Conservation (phyloP, 1,140 invertebrate genomes). For the Phthorimaea operculella region DNA sequence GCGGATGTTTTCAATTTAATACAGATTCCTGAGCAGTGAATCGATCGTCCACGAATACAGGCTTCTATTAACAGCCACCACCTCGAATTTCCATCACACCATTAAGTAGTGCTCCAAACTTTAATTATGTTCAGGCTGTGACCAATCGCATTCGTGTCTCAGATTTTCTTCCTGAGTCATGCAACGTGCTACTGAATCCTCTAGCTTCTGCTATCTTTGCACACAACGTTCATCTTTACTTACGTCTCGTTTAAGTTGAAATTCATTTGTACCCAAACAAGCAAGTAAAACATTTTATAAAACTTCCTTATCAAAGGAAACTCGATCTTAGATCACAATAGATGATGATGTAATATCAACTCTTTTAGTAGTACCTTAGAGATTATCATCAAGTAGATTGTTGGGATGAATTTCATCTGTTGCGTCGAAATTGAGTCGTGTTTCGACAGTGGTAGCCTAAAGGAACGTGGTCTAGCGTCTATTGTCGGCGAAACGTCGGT, state of each 20-base stretch:
- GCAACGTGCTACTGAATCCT: slow-evolving; percentile 64
- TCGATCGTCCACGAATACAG: slow-evolving; percentile 51
- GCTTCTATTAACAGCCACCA: slow-evolving; percentile 61
- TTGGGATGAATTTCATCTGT: slow-evolving; percentile 36
- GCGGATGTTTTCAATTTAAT: slow-evolving; percentile 40
- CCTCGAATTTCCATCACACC: slow-evolving; percentile 63
- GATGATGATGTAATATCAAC: slow-evolving; percentile 46
- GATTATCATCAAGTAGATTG: slow-evolving; percentile 35
- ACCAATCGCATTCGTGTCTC: slow-evolving; percentile 66
- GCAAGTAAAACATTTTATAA: slow-evolving; percentile 36
- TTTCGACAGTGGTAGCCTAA: slow-evolving; percentile 42
- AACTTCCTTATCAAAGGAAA: slow-evolving; percentile 36
- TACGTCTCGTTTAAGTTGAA: slow-evolving; percentile 30
- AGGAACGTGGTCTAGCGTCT: slow-evolving; percentile 57
- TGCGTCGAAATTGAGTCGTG: slow-evolving; percentile 52
- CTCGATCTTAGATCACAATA: slow-evolving; percentile 31
- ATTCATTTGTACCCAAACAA: slow-evolving; percentile 28
- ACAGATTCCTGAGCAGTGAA: slow-evolving; percentile 49
- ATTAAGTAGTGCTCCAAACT: slow-evolving; percentile 65
- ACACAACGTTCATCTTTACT: slow-evolving; percentile 29
- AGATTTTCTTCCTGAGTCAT: slow-evolving; percentile 60
- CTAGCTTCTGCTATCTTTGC: slow-evolving; percentile 15
- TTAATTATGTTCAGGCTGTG: slow-evolving; percentile 66
- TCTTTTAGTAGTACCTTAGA: slow-evolving; percentile 38
- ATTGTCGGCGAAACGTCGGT: slow-evolving; percentile 61